These are phyloP conservation scores for Spongilla lacustris DNA, from an alignment of 37 sponge, comb jelly and placozoan genomes.

Conservation along the genomic window DNA sequence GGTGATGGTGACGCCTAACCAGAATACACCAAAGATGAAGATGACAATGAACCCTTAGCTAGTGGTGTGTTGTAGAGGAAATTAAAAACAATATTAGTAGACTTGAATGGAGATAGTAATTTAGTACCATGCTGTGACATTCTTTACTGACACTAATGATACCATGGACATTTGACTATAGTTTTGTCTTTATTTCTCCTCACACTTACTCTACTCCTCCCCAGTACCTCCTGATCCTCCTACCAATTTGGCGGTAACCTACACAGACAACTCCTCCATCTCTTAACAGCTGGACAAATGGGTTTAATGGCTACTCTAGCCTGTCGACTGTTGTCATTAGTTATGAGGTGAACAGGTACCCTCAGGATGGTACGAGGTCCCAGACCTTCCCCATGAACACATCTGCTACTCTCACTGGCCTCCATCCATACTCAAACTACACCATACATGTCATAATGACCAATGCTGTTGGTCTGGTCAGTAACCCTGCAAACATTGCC, in stretches of 20 bases:
- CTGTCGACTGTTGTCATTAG: neutral
- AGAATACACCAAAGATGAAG: no score
- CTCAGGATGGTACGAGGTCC: neutral
- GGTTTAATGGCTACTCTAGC: neutral
- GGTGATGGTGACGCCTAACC: no score
- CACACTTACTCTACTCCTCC: neutral
- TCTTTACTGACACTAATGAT: no score
- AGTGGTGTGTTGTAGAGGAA: no score
- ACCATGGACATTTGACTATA: no score
- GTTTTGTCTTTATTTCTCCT: no score
- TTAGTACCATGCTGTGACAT: no score
- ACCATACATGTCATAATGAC: neutral
- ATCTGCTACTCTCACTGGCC: neutral
- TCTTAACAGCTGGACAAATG: neutral
- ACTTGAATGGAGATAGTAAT: no score
- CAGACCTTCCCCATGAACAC: neutral
- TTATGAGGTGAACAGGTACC: neutral
- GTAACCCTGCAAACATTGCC: neutral
- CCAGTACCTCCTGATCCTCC: neutral
- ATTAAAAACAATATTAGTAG: no score
- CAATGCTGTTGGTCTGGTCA: neutral
- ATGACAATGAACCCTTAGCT: no score
- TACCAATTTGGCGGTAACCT: neutral
- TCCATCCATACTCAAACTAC: neutral
- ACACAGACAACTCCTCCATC: neutral